Conservation (phyloP, 2,888 invertebrate species). For the Drosophila gaucha region DNA sequence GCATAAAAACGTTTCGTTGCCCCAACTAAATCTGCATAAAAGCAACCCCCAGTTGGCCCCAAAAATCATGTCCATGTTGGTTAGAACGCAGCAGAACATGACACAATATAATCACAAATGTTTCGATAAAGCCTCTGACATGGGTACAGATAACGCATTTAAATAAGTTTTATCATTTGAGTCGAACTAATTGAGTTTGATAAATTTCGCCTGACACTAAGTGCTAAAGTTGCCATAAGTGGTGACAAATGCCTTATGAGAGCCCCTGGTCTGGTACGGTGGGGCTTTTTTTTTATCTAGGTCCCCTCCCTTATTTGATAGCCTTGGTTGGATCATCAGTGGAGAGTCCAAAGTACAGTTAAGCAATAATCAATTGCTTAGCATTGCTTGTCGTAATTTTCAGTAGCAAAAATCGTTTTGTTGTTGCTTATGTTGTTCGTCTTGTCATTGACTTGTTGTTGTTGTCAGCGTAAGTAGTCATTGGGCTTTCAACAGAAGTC, state of each 20-base stretch:
- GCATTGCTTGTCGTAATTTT: conserved; percentile 61
- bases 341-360: conserved; percentile 70
- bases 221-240: conserved; percentile 54
- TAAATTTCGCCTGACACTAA: conserved; percentile 60
- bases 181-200: conserved; percentile 73
- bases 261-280: conserved; percentile 4
- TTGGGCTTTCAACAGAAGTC: conserved; percentile 74
- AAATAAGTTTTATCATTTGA: conserved; percentile 67
- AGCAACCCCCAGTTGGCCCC: conserved; percentile 43
- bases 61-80: conserved; percentile 55
- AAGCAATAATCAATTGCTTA: conserved; percentile 73
- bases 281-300: conserved; percentile 28
- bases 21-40: conserved; percentile 69
- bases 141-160: conserved; percentile 29
- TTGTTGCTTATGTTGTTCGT: conserved; percentile 37
- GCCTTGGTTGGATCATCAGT: conserved; percentile 58
- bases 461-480: conserved; percentile 43
- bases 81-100: conserved; percentile 73
- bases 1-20: conserved; percentile 31
- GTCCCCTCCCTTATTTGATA: conserved; percentile 4
- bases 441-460: conserved; percentile 52
- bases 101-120: conserved; percentile 80
- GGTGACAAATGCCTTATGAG: conserved; percentile 46
- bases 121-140: conserved; percentile 64
- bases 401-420: conserved; percentile 48